Conservation (phyloP, 2,888 invertebrate species). For the Agrochola lychnidis region DNA sequence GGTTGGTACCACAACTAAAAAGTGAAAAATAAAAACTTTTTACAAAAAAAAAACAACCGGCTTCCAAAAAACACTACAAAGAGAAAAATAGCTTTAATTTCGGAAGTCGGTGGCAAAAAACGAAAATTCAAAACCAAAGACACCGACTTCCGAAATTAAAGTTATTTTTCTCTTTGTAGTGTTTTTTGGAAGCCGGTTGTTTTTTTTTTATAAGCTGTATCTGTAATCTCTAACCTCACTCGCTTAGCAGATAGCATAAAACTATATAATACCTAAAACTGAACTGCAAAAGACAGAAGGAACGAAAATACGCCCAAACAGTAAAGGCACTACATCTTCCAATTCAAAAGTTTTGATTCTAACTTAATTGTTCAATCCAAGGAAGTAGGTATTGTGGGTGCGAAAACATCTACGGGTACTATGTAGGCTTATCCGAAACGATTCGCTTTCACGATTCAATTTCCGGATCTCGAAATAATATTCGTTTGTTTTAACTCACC, state of each 20-base stretch:
- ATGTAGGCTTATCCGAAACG: conserved; percentile 11
- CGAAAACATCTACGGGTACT: not conserved
- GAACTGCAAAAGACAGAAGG: not conserved
- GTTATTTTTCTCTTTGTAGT: too few relatives aligned
- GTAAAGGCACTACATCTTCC: not conserved
- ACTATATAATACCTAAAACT: too few relatives aligned
- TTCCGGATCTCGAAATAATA: conserved; percentile 9
- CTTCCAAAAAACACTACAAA: too few relatives aligned
- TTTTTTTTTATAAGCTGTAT: not conserved
- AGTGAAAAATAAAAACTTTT: too few relatives aligned
- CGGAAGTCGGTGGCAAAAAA: too few relatives aligned
- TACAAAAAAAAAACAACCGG: too few relatives aligned
- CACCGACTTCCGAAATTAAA: too few relatives aligned
- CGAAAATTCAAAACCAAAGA: too few relatives aligned
- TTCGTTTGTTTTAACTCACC: conserved; percentile 10
- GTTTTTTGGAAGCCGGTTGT: too few relatives aligned
- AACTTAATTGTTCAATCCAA: not conserved
- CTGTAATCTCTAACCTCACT: not conserved
- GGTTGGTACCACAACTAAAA: too few relatives aligned
- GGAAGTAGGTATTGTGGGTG: not conserved
- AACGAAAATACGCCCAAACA: not conserved
- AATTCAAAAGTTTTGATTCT: not conserved
- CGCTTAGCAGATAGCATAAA: not conserved
- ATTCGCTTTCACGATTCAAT: conserved; percentile 4
- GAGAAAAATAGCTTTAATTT: too few relatives aligned